Evolutionary conservation across 2,888 invertebrate species (phyloP).

Genomic region (Plebejus anna): DNA sequence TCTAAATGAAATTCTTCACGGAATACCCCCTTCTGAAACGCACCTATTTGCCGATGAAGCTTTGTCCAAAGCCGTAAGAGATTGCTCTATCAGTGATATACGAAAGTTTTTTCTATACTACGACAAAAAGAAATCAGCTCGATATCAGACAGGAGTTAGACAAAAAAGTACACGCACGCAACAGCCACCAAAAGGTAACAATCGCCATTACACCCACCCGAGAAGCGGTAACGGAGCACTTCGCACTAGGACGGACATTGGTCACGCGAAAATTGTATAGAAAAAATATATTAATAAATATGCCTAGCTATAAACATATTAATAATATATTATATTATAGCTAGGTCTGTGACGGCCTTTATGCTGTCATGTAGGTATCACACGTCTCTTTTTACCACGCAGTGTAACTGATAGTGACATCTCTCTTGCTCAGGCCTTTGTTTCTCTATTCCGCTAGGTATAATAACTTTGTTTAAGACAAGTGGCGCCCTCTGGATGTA

Average conservation of each 20-base stretch:
- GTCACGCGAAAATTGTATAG: no score
- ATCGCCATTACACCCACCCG: slow-evolving; percentile 18
- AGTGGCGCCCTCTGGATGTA: no score
- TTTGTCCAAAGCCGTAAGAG: slow-evolving; percentile 27
- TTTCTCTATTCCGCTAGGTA: no score
- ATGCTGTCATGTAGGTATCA: no score
- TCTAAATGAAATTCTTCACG: slow-evolving; percentile 23
- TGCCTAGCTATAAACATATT: no score
- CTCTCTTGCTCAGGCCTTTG: no score
- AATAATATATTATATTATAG: no score
- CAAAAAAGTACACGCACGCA: slow-evolving; percentile 9
- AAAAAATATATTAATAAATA: no score
- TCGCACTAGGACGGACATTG: neutral
- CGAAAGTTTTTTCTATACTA: slow-evolving; percentile 26
- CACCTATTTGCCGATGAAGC: slow-evolving; percentile 32
- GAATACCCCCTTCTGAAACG: slow-evolving; percentile 30
- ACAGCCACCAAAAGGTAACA: neutral
- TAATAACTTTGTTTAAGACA: no score
- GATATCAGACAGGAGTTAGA: slow-evolving; percentile 16
- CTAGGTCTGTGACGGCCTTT: no score
- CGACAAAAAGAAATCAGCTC: neutral
- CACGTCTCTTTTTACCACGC: no score
- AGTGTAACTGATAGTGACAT: no score
- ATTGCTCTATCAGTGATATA: neutral
- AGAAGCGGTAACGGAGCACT: slow-evolving; percentile 8